Evolutionary conservation across 2,797 vertebrate species (phyloP).

Genomic region (Siniperca scherzeri): DNA sequence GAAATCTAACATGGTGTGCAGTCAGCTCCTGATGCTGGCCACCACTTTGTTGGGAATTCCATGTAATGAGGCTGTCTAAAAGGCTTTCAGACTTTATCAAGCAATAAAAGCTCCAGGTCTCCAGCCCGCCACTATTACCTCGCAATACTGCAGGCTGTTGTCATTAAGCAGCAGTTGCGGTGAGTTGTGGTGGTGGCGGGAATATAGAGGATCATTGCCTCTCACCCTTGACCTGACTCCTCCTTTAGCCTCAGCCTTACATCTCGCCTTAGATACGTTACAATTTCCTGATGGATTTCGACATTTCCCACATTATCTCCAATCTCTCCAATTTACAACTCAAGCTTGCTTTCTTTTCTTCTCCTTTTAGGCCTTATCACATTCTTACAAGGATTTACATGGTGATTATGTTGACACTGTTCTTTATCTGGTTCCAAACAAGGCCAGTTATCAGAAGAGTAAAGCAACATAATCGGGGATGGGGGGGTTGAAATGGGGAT

Average conservation of each 20-base stretch:
- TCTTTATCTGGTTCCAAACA: conserved; percentile 53
- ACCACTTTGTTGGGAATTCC: conserved; percentile 78
- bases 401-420: conserved; percentile 47
- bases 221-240: conserved; percentile 68
- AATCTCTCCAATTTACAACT: conserved; percentile 51
- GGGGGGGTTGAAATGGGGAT: conserved; percentile 27
- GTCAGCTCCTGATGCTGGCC: conserved; percentile 62
- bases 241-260: conserved; percentile 32
- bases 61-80: conserved; percentile 80
- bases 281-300: conserved; percentile 51
- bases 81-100: conserved; percentile 90
- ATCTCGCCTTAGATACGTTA: conserved; percentile 37
- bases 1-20: conserved; percentile 71
- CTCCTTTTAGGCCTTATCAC: conserved; percentile 49
- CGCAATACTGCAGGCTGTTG: conserved; percentile 60
- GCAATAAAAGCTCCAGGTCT: conserved; percentile 85
- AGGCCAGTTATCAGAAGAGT: conserved; percentile 33
- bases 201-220: conserved; percentile 41
- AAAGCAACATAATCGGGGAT: conserved; percentile 23
- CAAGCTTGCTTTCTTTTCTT: conserved; percentile 11
- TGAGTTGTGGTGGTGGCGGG: conserved; percentile 39
- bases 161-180: conserved; percentile 72
- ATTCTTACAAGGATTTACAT: conserved; percentile 29
- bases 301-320: conserved; percentile 52
- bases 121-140: conserved; percentile 58